Base-by-base conservation (phyloP, 2,888 invertebrate species). In the Bedellia somnulentella region DNA sequence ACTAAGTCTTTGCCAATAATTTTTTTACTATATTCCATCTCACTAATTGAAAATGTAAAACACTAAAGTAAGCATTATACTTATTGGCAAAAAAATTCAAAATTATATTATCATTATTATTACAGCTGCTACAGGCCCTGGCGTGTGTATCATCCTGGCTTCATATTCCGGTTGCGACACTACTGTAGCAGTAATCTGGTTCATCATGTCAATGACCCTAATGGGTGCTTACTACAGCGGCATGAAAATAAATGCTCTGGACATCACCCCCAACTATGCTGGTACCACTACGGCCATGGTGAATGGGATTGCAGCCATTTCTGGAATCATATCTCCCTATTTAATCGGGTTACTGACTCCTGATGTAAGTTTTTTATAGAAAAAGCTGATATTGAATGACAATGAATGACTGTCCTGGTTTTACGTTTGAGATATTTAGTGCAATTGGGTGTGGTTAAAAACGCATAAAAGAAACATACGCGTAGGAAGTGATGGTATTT, bases 221-320 rank as follows among this genome's bases (percentile, higher is more conserved):
- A 85, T 86, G 84, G 86, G 86, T 1, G 80, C 83, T 2, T 86
- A 82, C 50, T 86, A 86, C 58, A 81, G 83, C 35, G 82, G 82
- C 15, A 80, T 85, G 78, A 82, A 84, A 53, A 81, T 84, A 26
- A 84, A 84, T 43, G 78, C 82, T 0, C 53, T 84, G 18, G 85
- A 84, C 42, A 68, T 85, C 29, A 77, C 80, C 2, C 81, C 82
- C 0, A 84, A 84, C 47, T 84, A 79, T 43, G 79, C 82, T 2
- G 83, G 83, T 3, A 81, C 82, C 1, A 63, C 81, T 4, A 83
- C 84, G 46, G 84, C 83, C 0, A 56, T 85, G 41, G 82, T 82
- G 4, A 85, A 84, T 40, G 84, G 83, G 1, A 76, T 80, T 12
- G 84, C 83, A 4, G 81, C 83, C 1, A 53, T 82, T 6, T 77